Conservation (phyloP, 2,113 vertebrate species). For the Indicator indicator region DNA sequence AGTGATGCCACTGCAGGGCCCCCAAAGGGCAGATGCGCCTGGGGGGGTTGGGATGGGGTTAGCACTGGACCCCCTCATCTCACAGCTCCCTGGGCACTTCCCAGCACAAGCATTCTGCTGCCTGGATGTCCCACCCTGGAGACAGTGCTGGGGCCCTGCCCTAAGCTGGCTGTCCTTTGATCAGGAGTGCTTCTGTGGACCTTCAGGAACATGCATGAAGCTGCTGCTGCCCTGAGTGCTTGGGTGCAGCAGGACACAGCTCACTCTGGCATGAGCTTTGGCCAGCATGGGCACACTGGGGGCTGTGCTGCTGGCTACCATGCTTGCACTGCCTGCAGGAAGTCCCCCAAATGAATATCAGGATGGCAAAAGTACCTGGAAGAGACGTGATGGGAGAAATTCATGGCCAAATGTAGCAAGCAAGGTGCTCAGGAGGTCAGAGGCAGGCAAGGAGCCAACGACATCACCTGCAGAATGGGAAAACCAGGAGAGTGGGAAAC, state of each 20-base stretch:
- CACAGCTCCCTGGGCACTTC: neutral
- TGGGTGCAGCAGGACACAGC: neutral
- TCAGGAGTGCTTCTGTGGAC: neutral
- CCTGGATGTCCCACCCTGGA: neutral
- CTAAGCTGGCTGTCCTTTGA: neutral
- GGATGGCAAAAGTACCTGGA: neutral
- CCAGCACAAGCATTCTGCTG: neutral
- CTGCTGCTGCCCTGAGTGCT: neutral
- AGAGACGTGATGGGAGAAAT: neutral
- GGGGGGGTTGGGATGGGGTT: neutral
- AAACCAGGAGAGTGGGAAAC: neutral
- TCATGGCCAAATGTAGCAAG: neutral
- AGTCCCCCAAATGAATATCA: neutral
- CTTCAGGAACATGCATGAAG: neutral
- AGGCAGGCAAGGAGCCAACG: rapidly evolving
- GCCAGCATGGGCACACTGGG: neutral
- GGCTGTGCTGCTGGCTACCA: neutral
- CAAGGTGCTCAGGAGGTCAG: neutral
- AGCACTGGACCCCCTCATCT: neutral
- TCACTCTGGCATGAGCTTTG: neutral
- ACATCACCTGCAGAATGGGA: neutral
- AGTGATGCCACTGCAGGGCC: neutral
- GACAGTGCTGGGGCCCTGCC: neutral
- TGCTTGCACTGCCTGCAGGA: neutral
- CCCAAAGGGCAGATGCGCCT: neutral